Evolutionary conservation across 2,888 invertebrate genomes (phyloP), one percentile per base, ranked within the genome.

Genomic region (Drosophila kanekoi): DNA sequence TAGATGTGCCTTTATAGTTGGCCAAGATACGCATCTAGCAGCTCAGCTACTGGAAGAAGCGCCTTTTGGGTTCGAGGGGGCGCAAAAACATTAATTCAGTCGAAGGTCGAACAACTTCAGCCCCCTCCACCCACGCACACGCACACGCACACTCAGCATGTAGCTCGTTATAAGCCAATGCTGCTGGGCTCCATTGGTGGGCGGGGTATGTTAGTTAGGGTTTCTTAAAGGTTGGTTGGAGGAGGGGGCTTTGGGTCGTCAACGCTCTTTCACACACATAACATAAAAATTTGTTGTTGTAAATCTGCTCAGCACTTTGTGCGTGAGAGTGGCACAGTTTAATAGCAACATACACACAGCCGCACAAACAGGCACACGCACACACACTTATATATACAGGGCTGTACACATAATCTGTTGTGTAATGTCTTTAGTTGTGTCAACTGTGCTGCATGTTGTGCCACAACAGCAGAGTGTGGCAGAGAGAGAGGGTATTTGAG

Each of bases 341-440:
- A 87, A 82, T 79, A 76, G 72, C 69, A 61, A 64, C 69, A 63
- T 40, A 38, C 44, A 57, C 62, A 57, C 41, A 44, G 38, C 32
- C 52, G 49, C 40, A 41, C 37, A 61, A 40, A 43, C 45, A 16
- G 23, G 59, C 44, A 53, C 28, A 45, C 32, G 44, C 43, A 37
- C 18, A 48, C 44, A 52, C 13, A 48, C 60, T 63, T 70, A 72
- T 64, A 72, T 64, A 65, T 66, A 71, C 35, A 66, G 57, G 62
- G 54, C 58, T 47, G 76, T 77, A 81, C 79, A 89, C 82, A 84
- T 90, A 90, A 89, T 85, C 85, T 81, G 86, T 89, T 82, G 85
- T 88, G 90, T 90, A 90, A 90, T 90, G 90, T 90, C 89, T 90
- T 90, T 90, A 91, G 89, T 90, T 90, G 81, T 83, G 88, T 90